phyloP scores from a whole-genome alignment of 2,113 vertebrate species.

The Bothrops jararaca region DNA sequence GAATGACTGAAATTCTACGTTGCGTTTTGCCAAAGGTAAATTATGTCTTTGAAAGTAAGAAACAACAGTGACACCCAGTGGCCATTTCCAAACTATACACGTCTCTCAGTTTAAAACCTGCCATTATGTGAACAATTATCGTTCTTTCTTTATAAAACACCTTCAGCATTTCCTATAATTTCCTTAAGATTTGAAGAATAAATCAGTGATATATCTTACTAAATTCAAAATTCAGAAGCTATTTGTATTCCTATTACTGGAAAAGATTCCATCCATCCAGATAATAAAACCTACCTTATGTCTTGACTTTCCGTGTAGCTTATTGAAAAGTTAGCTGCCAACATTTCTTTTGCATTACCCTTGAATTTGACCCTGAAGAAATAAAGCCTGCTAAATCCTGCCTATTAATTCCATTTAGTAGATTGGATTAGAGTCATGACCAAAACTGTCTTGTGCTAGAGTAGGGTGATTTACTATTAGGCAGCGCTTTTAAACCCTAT shows the following conservation, averaged over 20 bases:
- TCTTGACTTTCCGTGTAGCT: neutral
- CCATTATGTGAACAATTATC: neutral
- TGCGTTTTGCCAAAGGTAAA: neutral
- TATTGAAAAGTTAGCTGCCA: neutral
- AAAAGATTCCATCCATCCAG: neutral
- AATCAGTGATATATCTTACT: neutral
- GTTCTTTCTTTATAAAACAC: neutral
- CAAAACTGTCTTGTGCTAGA: neutral
- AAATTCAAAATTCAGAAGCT: neutral
- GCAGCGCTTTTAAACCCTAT: neutral
- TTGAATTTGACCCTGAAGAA: neutral
- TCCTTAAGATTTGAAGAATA: neutral
- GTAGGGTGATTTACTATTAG: neutral
- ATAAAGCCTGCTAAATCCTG: neutral
- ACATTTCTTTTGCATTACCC: neutral
- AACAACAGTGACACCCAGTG: constrained; percentile 62
- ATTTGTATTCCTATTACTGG: neutral
- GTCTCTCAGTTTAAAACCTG: neutral
- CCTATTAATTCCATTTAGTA: neutral
- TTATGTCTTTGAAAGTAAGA: constrained; percentile 26
- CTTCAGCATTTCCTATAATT: neutral
- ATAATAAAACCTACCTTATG: neutral
- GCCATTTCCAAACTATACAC: constrained; percentile 3
- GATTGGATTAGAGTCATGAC: neutral
- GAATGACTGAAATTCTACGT: constrained; percentile 13